phyloP scores from a whole-genome alignment of 2,113 vertebrate species.

The Verasper variegatus region DNA sequence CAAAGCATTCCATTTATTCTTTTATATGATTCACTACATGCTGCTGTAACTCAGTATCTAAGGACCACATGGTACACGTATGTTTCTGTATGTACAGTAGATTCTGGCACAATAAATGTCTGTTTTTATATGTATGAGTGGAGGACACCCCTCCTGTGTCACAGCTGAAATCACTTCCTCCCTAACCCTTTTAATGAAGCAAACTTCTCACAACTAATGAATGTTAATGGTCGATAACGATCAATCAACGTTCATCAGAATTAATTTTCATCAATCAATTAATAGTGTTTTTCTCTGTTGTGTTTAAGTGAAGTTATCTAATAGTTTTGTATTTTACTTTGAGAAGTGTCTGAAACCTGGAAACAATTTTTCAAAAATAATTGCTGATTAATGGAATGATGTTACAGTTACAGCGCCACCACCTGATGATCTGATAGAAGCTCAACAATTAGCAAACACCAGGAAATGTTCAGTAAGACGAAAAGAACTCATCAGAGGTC shows the following conservation, averaged over 20 bases:
- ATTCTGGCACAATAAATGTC: conserved; percentile 82
- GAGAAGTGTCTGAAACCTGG: too few relatives aligned
- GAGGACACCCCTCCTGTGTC: not conserved
- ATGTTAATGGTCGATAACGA: not conserved
- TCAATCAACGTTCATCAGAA: not conserved
- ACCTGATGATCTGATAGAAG: too few relatives aligned
- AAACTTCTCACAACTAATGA: too few relatives aligned
- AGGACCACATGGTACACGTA: conserved; percentile 64
- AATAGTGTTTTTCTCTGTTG: too few relatives aligned
- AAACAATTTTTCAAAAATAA: too few relatives aligned
- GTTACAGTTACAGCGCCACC: too few relatives aligned
- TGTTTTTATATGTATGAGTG: conserved; percentile 72
- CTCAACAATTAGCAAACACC: too few relatives aligned
- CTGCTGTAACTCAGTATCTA: conserved; percentile 75
- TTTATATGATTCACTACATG: conserved; percentile 75
- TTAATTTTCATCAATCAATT: not conserved
- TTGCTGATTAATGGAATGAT: too few relatives aligned
- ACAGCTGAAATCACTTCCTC: not conserved
- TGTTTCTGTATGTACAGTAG: conserved; percentile 65
- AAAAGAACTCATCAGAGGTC: too few relatives aligned
- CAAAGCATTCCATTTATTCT: conserved; percentile 81
- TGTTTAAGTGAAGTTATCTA: too few relatives aligned
- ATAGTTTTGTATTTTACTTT: not conserved
- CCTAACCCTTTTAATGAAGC: not conserved
- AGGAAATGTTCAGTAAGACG: too few relatives aligned